Evolutionary conservation across 35 echinoderm and acorn worm genomes (phyloP).

Genomic region (Lytechinus variegatus): DNA sequence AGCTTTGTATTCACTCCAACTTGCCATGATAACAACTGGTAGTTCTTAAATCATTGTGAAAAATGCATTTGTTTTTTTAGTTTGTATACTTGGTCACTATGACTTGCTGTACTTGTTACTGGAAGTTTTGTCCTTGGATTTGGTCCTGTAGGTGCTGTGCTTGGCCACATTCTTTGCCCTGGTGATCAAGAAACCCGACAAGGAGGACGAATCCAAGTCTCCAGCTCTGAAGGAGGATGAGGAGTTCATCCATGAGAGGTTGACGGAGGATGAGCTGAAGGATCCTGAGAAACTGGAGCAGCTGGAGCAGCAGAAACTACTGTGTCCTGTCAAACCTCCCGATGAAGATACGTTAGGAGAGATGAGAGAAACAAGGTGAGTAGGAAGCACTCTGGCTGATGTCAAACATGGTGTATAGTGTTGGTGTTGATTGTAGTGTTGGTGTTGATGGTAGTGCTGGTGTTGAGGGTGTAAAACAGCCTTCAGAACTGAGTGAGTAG

Average conservation of each 20-base stretch:
- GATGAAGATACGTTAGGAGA: slow-evolving; percentile 79
- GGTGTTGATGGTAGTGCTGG: slow-evolving; percentile 39
- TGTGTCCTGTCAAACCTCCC: slow-evolving; percentile 81
- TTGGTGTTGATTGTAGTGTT: slow-evolving; percentile 29
- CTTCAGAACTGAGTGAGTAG: too few species aligned
- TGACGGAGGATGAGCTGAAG: slow-evolving; percentile 89
- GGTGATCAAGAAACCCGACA: slow-evolving; percentile 93
- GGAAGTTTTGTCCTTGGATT: too few species aligned
- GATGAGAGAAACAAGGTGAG: slow-evolving; percentile 76
- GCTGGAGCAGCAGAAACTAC: slow-evolving; percentile 77
- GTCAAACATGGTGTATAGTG: not conserved
- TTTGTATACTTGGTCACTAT: too few species aligned
- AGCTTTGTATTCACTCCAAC: not conserved
- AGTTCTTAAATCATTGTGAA: too few species aligned
- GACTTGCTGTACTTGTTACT: too few species aligned
- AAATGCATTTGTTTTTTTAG: too few species aligned
- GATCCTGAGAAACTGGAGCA: slow-evolving; percentile 81
- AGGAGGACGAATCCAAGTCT: slow-evolving; percentile 80
- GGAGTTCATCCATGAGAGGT: slow-evolving; percentile 88
- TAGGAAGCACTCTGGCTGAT: not conserved
- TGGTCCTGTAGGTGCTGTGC: slow-evolving; percentile 63
- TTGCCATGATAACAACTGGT: too few species aligned
- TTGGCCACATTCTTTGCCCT: slow-evolving; percentile 88
- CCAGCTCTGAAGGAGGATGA: slow-evolving; percentile 78
- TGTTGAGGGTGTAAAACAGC: not conserved